Evolutionary conservation across 2,888 invertebrate species (phyloP), one percentile per base, ranked within the genome.

Genomic region (Parthenolecanium corni): DNA sequence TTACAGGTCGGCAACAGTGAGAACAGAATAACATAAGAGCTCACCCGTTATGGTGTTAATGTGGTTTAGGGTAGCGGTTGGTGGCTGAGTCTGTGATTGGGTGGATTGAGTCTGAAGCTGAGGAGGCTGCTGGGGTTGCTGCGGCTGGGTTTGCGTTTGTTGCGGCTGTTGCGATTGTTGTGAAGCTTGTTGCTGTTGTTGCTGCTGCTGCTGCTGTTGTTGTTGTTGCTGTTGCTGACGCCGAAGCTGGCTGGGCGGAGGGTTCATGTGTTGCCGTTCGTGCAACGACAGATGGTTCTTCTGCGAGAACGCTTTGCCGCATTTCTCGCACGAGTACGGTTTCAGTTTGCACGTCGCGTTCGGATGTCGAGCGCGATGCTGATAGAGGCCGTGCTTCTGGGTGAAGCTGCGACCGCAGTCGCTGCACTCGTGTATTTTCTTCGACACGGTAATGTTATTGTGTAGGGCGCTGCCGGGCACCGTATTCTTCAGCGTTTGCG

Each of bases 261-360:
- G 76, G 69, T 83, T 83, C 82, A 83, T 82, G 74, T 88, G 87
- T 70, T 87, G 87, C 63, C 88, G 78, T 74, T 88, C 87, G 72
- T 89, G 89, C 63, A 88, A 76, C 76, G 86, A 80, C 65, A 89
- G 76, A 71, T 89, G 88, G 72, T 87, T 88, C 75, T 88, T 88
- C 74, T 89, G 89, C 78, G 86, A 86, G 79, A 89, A 89, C 14
- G 86, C 86, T 72, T 88, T 89, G 64, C 86, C 86, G 71, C 89
- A 89, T 71, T 85, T 85, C 66, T 80, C 80, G 71, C 89, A 89
- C 12, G 86, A 81, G 71, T 87, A 86, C 49, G 86, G 85, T 68
- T 86, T 80, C 52, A 88, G 76, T 56, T 87, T 86, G 71, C 88
- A 88, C 67, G 84, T 83, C 53, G 86, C 87, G 68, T 86, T 86